Evolutionary conservation across 2,797 vertebrate genomes (phyloP), one percentile per base, ranked within the genome.

Genomic region (Pangasius mekongensis): DNA sequence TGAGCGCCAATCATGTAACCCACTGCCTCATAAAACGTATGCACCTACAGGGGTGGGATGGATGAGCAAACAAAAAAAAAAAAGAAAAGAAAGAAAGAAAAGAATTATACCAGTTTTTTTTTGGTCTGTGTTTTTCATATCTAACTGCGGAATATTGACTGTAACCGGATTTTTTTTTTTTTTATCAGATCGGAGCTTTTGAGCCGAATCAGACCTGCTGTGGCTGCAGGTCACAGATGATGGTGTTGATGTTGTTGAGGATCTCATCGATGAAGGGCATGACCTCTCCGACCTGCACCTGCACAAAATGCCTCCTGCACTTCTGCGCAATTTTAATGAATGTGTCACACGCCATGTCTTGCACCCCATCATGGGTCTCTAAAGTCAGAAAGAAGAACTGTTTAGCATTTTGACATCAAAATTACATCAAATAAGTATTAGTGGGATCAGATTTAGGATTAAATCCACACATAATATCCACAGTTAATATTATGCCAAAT

Each of bases 211-310:
- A 0, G 92, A 99, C 98, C 97, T 99, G 99, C 33, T 99, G 98
- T n/a, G 99, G 98, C 76, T 99, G 99, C 87, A 99, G 97, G 95
- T 99, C 98, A 93, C 99, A 99, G 93, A 99, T 99, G 93, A 99
- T 99, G 88, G 98, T 99, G 95, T 99, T 99, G 91, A 99, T 99
- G 90, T 99, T 99, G 95, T 98, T 99, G 92, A 99, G 95, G 93
- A 99, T 99, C 92, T 99, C 99, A 54, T 99, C 99, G 39, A 99
- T 99, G 92, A 99, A 99, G 8, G 99, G 99, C 99, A 99, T 99
- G 89, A 99, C 99, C 93, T 99, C 99, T 88, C 99, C 99, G 92
- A 99, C 98, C 89, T 99, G 98, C 89, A 99, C 98, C 93, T 99
- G 99, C 93, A 99, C 98, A 7, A 99, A 99, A 91, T 99, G 98